phyloP scores from a whole-genome alignment of 2,113 vertebrate species.

The Leucopsar rothschildi region DNA sequence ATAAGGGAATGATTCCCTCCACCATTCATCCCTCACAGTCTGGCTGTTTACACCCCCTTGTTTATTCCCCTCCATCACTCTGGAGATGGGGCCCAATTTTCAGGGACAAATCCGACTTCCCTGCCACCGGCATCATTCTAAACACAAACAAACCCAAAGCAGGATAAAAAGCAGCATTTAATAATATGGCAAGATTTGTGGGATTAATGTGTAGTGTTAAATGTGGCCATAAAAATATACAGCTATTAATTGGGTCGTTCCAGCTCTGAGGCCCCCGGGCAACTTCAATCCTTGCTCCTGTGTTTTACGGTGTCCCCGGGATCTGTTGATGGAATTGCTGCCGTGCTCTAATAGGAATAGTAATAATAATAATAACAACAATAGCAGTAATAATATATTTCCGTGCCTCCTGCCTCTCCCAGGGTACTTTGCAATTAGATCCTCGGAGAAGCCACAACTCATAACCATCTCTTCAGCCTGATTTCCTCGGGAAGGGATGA shows the following conservation, averaged over 20 bases:
- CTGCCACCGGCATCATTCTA: neutral
- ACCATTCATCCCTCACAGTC: neutral
- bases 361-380: neutral
- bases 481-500: neutral
- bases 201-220: slow-evolving; percentile 33
- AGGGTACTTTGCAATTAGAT: neutral
- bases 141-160: neutral
- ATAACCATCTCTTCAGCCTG: neutral
- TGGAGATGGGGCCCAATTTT: fast-evolving
- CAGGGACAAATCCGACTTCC: neutral
- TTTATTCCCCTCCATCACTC: neutral
- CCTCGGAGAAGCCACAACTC: neutral
- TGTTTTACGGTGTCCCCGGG: slow-evolving; percentile 17
- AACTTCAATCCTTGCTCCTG: neutral
- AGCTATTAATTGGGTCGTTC: slow-evolving; percentile 33
- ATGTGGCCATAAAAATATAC: slow-evolving; percentile 33
- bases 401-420: neutral
- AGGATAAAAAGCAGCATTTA: neutral
- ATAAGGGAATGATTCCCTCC: neutral
- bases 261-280: neutral
- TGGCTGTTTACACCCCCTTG: neutral
- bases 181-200: slow-evolving; percentile 22
- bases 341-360: neutral
- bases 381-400: neutral
- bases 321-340: slow-evolving; percentile 32